Evolutionary conservation across 2,797 vertebrate genomes (phyloP).

Genomic region (Chiloscyllium punctatum): DNA sequence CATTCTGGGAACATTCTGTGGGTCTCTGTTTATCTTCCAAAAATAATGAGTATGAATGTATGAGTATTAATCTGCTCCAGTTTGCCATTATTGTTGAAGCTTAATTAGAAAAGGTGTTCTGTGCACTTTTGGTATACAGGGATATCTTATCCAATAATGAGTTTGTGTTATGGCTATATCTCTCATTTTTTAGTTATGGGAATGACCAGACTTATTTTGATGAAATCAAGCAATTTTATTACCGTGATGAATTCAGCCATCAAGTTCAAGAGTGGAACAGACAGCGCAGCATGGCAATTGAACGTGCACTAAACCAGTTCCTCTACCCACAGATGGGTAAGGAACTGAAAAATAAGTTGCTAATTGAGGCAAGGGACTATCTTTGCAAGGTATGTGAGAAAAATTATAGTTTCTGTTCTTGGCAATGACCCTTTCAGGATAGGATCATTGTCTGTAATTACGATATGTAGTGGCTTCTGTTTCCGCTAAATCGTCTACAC

Average conservation of each 20-base stretch:
- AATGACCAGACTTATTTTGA: constrained; percentile 96
- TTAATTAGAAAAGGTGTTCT: not conserved
- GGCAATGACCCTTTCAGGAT: not conserved
- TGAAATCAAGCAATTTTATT: constrained; percentile 99
- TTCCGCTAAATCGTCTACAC: not conserved
- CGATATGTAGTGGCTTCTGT: not conserved
- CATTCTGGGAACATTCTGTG: not conserved
- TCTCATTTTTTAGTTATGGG: constrained; percentile 61
- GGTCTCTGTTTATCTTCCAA: not conserved
- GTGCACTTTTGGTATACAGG: not conserved
- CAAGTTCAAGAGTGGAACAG: constrained; percentile 99
- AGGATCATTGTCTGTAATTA: not conserved
- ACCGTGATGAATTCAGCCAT: constrained; percentile 98
- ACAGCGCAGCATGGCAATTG: constrained; percentile 90
- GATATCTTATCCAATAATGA: not conserved
- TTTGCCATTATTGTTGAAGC: not conserved
- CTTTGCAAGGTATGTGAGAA: constrained; percentile 75
- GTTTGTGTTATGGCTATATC: not conserved
- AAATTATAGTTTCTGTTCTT: not conserved
- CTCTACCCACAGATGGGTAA: constrained; percentile 97
- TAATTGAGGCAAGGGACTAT: constrained; percentile 88
- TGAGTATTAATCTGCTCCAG: not conserved
- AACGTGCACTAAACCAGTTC: constrained; percentile 85
- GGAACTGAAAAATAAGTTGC: constrained; percentile 88
- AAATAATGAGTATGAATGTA: no score